Base-by-base conservation (phyloP, 2,797 vertebrate species). In the Falco concolor region DNA sequence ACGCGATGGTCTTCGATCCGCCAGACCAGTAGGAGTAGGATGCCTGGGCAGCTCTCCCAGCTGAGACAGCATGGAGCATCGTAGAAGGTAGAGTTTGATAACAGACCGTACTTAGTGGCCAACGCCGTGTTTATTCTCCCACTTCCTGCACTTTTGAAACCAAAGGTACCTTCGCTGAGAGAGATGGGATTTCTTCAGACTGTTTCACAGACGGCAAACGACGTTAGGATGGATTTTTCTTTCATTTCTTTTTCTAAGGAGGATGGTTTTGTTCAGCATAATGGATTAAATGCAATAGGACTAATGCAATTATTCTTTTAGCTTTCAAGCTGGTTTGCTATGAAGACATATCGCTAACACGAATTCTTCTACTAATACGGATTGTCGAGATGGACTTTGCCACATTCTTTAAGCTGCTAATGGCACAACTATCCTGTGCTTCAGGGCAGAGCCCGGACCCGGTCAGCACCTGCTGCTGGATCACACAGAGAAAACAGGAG, bases 81-180 rank as follows among this genome's bases (percentile, higher is more conserved):
- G 16, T 69, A 54, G 73, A 84, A 56, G 54, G 87, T 20, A 95
- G 97, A 96, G 94, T 87, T 93, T 30, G 9, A 27, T 18, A 69
- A 69, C 4, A 57, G 86, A 60, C 84, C 23, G 49, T 24, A 24
- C 91, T 64, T 57, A 82, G 87, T 13, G 93, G 85, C 83, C 89
- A 78, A 89, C 8, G 30, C 91, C 84, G 47, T 75, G 73, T 79
- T 96, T 90, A 56, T 87, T 78, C 80, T 90, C 95, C 97, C 95
- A 90, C 96, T 95, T 91, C 96, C 91, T 95, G 92, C 96, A 84
- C 95, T 97, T 97, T 87, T 73, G 82, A 98, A 98, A 98, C 98
- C 98, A 98, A 98, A 98, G 97, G 97, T 97, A 97, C 97, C 97
- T 93, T 84, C 4, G 19, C 38, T 15, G 68, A 97, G 95, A 95